Percentiles rank a stretch among this genome's conserved stretches.
These are phyloP conservation scores for Lichenostomus cassidix DNA, from an alignment of 2,113 vertebrate species.

Conservation along the genomic window DNA sequence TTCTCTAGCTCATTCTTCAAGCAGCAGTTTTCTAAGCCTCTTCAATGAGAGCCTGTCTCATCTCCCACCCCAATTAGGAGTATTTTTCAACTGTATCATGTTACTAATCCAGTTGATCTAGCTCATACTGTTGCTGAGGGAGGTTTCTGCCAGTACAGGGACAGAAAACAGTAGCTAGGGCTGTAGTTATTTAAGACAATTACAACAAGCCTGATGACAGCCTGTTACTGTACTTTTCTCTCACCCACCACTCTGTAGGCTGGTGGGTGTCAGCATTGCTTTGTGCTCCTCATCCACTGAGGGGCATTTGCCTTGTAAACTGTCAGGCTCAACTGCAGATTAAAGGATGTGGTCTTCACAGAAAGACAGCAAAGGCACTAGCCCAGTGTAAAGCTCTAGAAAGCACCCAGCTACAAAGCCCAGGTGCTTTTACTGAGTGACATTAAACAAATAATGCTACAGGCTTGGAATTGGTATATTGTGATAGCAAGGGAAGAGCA, in stretches of 20 bases:
- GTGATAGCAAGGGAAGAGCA: not conserved
- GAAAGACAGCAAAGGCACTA: not conserved
- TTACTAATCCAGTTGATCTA: not conserved
- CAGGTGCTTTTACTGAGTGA: not conserved
- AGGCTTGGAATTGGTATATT: not conserved
- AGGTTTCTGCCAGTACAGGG: not conserved
- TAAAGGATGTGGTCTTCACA: not conserved
- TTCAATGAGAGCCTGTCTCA: not conserved
- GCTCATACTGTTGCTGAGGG: not conserved
- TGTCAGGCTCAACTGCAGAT: not conserved
- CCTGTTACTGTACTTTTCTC: not conserved
- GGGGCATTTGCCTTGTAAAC: not conserved
- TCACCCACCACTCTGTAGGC: not conserved
- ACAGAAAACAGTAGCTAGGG: not conserved
- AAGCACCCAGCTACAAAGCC: not conserved
- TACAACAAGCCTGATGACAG: not conserved
- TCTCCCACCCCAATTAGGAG: not conserved
- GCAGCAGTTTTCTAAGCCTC: not conserved
- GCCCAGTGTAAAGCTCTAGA: not conserved
- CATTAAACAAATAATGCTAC: not conserved
- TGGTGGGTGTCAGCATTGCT: not conserved
- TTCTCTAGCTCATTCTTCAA: not conserved
- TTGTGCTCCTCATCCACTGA: not conserved
- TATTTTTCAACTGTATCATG: not conserved
- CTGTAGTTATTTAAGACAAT: not conserved